phyloP scores from a whole-genome alignment of 2,113 vertebrate genomes.

The Plecotus auritus region DNA sequence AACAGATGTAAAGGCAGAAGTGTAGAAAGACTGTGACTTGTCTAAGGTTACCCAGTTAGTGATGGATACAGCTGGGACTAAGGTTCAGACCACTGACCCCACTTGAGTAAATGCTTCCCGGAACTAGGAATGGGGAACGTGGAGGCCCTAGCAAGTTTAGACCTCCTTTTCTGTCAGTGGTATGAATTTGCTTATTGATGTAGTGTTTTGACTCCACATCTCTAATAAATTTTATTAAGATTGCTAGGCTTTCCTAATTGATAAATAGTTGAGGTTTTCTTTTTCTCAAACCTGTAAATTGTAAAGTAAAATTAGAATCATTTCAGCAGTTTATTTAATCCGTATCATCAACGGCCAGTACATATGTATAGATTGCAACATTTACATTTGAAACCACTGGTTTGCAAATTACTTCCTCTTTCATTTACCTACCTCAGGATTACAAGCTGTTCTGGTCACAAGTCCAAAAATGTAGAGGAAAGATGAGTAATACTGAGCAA shows the following conservation, averaged over 20 bases:
- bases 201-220: neutral
- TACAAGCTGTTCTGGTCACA: constrained; percentile 14
- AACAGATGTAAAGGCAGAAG: neutral
- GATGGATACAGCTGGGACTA: neutral
- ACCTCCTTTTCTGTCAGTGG: neutral
- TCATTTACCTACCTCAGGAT: neutral
- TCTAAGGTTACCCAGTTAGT: neutral
- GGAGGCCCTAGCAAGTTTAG: neutral
- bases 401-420: constrained; percentile 64
- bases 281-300: constrained; percentile 26
- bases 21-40: neutral
- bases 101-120: neutral
- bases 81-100: neutral
- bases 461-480: neutral
- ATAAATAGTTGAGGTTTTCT: neutral
- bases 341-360: neutral
- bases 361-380: neutral
- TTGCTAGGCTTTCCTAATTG: neutral
- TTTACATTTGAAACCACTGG: constrained; percentile 61
- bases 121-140: neutral
- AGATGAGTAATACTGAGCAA: constrained; percentile 33
- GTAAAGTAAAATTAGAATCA: constrained; percentile 1
- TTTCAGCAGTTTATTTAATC: neutral
- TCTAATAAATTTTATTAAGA: neutral
- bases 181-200: neutral